Evolutionary conservation across 2,888 invertebrate genomes (phyloP).

Genomic region (Troides oblongomaculatus): DNA sequence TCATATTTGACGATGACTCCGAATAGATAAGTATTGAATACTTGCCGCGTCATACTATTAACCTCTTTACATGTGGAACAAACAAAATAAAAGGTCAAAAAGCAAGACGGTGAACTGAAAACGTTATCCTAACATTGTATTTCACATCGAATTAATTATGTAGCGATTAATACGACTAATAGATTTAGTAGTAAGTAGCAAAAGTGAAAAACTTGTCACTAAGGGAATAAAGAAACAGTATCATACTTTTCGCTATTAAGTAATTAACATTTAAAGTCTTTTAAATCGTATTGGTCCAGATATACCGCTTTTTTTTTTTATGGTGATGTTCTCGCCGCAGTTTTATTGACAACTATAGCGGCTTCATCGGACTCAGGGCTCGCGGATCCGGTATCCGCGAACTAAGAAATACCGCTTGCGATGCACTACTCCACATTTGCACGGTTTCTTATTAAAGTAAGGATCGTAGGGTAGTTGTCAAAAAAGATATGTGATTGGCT

Average conservation of each 20-base stretch:
- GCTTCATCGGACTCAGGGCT: no score
- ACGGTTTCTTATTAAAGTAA: background rate
- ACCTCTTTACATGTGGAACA: conserved; percentile 29
- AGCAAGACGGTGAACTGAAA: background rate
- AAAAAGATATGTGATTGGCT: background rate
- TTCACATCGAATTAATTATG: no score
- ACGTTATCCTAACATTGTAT: background rate
- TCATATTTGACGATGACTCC: conserved; percentile 33
- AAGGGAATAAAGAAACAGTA: no score
- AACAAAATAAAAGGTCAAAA: conserved; percentile 4
- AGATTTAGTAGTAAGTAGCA: no score
- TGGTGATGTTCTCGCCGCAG: no score
- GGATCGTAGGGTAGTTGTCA: background rate
- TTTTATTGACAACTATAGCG: no score
- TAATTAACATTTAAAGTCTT: background rate
- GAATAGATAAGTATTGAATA: conserved; percentile 32
- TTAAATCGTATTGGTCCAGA: background rate
- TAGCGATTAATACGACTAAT: no score
- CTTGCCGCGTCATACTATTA: conserved; percentile 21
- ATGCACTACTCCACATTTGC: background rate
- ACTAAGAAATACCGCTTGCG: background rate
- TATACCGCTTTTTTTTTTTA: background rate
- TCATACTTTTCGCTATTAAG: no score
- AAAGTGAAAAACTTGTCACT: no score
- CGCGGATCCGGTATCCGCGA: no score